Percentiles rank a stretch among this genome's conserved stretches.
Evolutionary conservation across 2,797 vertebrate species (phyloP).

Genomic region (Pipistrellus kuhlii): DNA sequence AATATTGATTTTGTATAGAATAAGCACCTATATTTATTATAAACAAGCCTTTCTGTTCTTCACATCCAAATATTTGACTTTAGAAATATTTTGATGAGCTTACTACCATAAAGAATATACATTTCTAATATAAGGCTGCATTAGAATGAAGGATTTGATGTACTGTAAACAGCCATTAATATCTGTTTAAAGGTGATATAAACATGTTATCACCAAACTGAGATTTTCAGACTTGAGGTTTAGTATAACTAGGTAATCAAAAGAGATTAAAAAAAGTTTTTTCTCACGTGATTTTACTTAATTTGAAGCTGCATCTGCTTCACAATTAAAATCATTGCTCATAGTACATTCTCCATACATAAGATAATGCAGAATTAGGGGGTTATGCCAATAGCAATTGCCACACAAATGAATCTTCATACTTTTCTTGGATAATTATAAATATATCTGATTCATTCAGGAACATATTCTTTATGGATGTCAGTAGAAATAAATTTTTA

Average conservation of each 20-base stretch:
- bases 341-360: neutral
- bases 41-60: neutral
- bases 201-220: neutral
- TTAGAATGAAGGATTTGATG: neutral
- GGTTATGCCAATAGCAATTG: neutral
- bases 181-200: neutral
- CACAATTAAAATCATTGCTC: slow-evolving; percentile 1
- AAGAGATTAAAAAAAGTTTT: slow-evolving; percentile 33
- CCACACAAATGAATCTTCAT: neutral
- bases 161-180: neutral
- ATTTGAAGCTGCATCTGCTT: slow-evolving; percentile 22
- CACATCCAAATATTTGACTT: neutral
- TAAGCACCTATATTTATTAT: neutral
- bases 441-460: slow-evolving; percentile 21
- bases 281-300: slow-evolving; percentile 24
- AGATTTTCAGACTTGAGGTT: slow-evolving; percentile 34
- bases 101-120: neutral
- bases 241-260: neutral
- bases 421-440: slow-evolving; percentile 1
- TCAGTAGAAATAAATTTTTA: neutral
- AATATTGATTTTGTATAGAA: neutral
- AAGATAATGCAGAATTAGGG: neutral
- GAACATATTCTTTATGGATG: slow-evolving; percentile 7
- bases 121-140: neutral
- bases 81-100: neutral